These are phyloP conservation scores for Ophonus ardosiacus DNA, from an alignment of 2,888 invertebrate genomes.

Conservation along the genomic window DNA sequence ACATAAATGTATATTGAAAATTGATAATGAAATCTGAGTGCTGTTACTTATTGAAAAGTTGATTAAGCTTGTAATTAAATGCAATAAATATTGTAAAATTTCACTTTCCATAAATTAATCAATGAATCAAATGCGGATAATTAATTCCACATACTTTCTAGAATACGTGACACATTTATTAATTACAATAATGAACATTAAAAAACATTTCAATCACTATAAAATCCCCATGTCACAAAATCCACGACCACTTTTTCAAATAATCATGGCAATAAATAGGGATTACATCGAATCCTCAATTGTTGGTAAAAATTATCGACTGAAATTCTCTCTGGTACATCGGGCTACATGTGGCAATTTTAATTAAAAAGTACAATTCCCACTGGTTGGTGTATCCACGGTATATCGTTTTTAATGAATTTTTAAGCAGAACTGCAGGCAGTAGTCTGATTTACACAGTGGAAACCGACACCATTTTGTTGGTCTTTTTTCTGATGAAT, in stretches of 20 bases:
- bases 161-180: neutral
- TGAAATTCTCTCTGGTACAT: neutral
- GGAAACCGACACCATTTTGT: constrained; percentile 10
- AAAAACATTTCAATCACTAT: neutral
- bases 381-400: neutral
- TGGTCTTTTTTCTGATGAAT: constrained; percentile 37
- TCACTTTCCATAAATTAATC: neutral
- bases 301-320: constrained; percentile 15
- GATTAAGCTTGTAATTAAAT: neutral
- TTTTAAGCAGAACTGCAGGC: constrained; percentile 43
- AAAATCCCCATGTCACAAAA: neutral
- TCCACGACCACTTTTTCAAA: neutral
- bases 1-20: neutral
- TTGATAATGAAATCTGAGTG: neutral
- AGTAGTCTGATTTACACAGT: constrained; percentile 41
- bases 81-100: neutral
- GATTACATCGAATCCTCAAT: constrained; percentile 31
- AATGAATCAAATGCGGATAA: neutral
- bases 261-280: constrained; percentile 13
- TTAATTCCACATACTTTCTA: neutral
- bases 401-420: constrained; percentile 55
- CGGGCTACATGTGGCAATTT: constrained; percentile 42
- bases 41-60: neutral
- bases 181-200: neutral
- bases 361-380: constrained; percentile 51